Evolutionary conservation across 2,888 invertebrate species (phyloP), one percentile per base, ranked within the genome.

Genomic region (Acleris holmiana): DNA sequence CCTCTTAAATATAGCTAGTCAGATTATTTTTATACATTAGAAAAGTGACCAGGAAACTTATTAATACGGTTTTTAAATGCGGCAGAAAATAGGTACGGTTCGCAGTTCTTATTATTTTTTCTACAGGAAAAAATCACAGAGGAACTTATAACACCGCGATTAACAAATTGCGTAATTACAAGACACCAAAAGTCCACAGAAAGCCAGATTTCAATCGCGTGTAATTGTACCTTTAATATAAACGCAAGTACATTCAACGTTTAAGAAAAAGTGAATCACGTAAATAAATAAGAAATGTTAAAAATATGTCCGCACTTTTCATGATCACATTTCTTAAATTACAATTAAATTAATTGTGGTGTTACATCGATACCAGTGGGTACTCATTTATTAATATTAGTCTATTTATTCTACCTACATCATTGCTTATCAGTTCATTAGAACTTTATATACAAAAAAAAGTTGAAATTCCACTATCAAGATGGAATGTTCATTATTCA

Each of bases 341-440:
- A 72, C 72, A 61, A 68, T 61, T 44, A 65, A 17, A 47, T 59
- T 54, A 65, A 73, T 80, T 76, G 75, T 86, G 85, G 84, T 85
- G 85, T 85, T 82, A 80, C 75, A 82, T 76, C 71, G 67, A 76
- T 79, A 80, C 78, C 78, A 80, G 78, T n/a, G n/a, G n/a, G n/a
- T 80, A 79, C 75, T 78, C 76, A 46, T 69, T 69, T 70, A 64
- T 71, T 73, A 73, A 66, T 53, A 72, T 71, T 75, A 72, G 21
- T 67, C 68, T 67, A 70, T 78, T 80, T 70, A 72, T 56, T 69
- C 41, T 40, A 51, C 55, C 47, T 66, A 62, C 48, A 70, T 70
- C 48, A 70, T 70, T 73, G 66, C 79, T 80, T 85, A 84, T 82
- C 85, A 83, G 82, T 84, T 78, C 74, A 72, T 76, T 78, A 76